Base-by-base conservation (phyloP, 2,888 invertebrate genomes). In the Keiferia lycopersicella region DNA sequence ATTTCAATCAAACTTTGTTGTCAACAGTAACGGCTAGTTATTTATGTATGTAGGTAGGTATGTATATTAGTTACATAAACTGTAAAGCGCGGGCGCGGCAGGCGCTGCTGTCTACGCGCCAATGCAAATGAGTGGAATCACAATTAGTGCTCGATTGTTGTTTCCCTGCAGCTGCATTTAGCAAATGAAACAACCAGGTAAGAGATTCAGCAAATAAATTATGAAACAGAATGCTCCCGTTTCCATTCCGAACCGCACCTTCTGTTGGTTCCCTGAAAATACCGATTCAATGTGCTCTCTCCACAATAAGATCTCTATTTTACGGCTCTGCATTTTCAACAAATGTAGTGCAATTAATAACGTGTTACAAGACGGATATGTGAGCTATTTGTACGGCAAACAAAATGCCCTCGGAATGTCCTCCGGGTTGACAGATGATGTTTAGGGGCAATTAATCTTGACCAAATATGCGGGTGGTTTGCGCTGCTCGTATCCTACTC, bases 361-460 rank as follows among this genome's bases (percentile, higher is more conserved):
- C 70, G 72, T 76, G 76, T 76, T 79, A 76, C 73, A 75, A 77
- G 76, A 77, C 75, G 77, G 76, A 82, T 79, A 78, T 81, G 83
- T 81, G 73, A 73, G 77, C 78, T 85, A 85, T 88, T 87, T 86
- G 84, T 85, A 80, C 72, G 67, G 74, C 82, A 86, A 86, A 88
- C 86, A 85, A 87, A 86, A 86, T 81, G 83, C 84, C 80, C 80
- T 78, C 79, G 74, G 80, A 84, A 83, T 82, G 81, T 83, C 79
- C 81, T 78, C 75, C 77, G 78, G 80, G 82, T 83, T 87, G 88
- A 89, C 87, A 87, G 87, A 88, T 88, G 88, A 87, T 87, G 86
- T 86, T 86, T 69, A 80, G 81, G 79, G 83, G 83, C 84, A 88
- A 88, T 89, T 88, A 88, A 89, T 90, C 88, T 88, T 86, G 86